These are phyloP conservation scores for Chunga burmeisteri DNA, from an alignment of 2,113 vertebrate genomes.

Conservation along the genomic window DNA sequence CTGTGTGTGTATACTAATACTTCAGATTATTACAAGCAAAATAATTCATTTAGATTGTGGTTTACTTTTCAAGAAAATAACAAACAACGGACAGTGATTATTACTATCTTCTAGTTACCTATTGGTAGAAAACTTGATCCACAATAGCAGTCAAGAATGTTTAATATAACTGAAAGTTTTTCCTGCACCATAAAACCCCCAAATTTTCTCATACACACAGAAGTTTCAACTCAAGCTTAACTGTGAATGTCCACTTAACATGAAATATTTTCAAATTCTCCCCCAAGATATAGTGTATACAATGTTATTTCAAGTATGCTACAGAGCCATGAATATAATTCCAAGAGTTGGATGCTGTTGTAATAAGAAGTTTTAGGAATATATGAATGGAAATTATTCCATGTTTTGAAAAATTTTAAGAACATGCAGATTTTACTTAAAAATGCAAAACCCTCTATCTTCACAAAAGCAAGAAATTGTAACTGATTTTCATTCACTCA, in stretches of 20 bases:
- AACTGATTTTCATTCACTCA: background rate
- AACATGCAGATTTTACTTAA: background rate
- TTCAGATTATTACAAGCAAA: background rate
- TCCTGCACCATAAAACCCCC: background rate
- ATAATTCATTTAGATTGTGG: background rate
- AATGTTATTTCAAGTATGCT: background rate
- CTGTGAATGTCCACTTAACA: background rate
- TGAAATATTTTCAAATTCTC: background rate
- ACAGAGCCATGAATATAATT: background rate
- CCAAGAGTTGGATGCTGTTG: background rate
- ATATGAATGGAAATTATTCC: background rate
- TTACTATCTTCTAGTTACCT: background rate
- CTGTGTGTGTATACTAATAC: background rate
- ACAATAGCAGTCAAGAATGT: background rate
- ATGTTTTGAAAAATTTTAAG: background rate
- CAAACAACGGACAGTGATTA: background rate
- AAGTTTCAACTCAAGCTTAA: background rate
- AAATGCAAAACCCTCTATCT: background rate
- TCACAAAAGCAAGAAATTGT: background rate
- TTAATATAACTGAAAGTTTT: background rate
- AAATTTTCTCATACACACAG: background rate
- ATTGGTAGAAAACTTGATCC: background rate
- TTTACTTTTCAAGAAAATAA: background rate
- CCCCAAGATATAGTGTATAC: fast-evolving
- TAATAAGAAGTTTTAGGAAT: background rate